These are phyloP conservation scores for Osmerus eperlanus DNA, from an alignment of 2,113 vertebrate genomes.

Conservation along the genomic window DNA sequence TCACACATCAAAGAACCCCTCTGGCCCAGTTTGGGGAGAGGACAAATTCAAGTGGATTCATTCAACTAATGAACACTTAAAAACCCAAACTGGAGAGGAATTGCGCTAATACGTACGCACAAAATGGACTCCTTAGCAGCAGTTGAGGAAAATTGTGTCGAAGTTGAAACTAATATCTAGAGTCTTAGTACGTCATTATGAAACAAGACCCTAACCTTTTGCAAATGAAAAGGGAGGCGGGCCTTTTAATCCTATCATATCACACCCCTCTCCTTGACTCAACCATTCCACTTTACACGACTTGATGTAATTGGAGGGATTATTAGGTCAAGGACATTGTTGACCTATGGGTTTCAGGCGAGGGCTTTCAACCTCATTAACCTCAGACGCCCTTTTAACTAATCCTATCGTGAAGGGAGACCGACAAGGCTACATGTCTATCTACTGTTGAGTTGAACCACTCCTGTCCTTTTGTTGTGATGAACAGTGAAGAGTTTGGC, in stretches of 20 bases:
- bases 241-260: neutral
- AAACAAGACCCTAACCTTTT: neutral
- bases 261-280: neutral
- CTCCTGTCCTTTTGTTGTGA: no score
- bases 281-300: neutral
- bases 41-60: neutral
- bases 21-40: neutral
- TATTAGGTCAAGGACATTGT: slow-evolving; percentile 26
- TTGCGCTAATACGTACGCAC: neutral
- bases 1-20: neutral
- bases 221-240: neutral
- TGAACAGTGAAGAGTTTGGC: neutral
- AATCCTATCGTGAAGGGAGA: slow-evolving; percentile 23
- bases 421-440: neutral
- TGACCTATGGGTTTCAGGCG: slow-evolving; percentile 21
- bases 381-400: slow-evolving; percentile 7
- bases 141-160: neutral
- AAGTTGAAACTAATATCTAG: slow-evolving; percentile 16
- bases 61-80: neutral
- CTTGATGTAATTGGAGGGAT: slow-evolving; percentile 38
- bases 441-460: neutral
- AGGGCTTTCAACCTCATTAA: slow-evolving; percentile 16
- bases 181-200: slow-evolving; percentile 5
- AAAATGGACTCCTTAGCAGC: neutral
- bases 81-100: neutral